Conservation (phyloP, 2,888 invertebrate genomes). For the Allolobophora icterica region DNA sequence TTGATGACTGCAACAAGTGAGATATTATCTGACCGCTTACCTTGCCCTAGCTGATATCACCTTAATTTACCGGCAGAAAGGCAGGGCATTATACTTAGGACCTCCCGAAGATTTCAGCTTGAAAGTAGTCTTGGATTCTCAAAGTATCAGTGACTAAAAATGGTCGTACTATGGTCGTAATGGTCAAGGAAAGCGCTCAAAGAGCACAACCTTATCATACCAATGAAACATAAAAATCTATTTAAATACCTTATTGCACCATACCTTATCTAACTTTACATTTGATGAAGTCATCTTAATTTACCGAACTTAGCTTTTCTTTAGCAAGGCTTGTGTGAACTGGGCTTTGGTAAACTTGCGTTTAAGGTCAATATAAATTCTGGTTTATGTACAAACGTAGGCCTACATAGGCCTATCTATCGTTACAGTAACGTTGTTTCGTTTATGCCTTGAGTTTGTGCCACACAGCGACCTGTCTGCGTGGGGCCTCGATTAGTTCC, state of each 20-base stretch:
- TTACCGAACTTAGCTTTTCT: neutral
- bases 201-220: too few relatives aligned
- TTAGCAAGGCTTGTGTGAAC: neutral
- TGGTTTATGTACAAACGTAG: neutral
- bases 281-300: neutral
- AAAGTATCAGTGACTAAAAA: too few relatives aligned
- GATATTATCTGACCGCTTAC: too few relatives aligned
- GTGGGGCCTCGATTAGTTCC: neutral
- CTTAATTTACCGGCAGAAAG: neutral
- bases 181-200: too few relatives aligned
- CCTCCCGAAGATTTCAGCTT: too few relatives aligned
- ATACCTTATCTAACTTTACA: too few relatives aligned
- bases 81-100: too few relatives aligned
- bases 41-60: neutral
- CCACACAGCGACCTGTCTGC: neutral
- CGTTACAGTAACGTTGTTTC: neutral
- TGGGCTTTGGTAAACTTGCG: neutral
- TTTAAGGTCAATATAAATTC: neutral
- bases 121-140: too few relatives aligned
- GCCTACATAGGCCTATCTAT: too few relatives aligned
- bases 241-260: too few relatives aligned
- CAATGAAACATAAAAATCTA: too few relatives aligned
- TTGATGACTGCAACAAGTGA: neutral
- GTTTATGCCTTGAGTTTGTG: neutral
- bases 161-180: too few relatives aligned